Percentiles rank a stretch among this genome's conserved stretches.
Evolutionary conservation across 92 coral and sea anemone species (phyloP).

Genomic region (Micromussa lordhowensis): DNA sequence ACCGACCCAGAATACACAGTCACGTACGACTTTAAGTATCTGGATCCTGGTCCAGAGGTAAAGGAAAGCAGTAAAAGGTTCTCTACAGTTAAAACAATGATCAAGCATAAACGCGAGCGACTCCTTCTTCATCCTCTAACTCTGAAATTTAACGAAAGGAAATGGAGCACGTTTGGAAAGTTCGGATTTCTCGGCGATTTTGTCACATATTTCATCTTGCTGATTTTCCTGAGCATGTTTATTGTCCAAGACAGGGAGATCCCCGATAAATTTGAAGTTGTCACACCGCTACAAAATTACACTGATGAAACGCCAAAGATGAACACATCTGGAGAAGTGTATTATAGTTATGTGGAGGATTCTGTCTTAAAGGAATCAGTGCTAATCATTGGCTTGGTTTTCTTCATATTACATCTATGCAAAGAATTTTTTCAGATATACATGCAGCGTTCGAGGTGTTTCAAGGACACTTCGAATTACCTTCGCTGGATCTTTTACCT

Average conservation of each 20-base stretch:
- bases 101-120: slow-evolving; percentile 65
- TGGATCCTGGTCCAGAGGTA: slow-evolving; percentile 88
- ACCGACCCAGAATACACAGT: slow-evolving; percentile 74
- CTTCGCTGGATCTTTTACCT: slow-evolving; percentile 73
- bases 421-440: slow-evolving; percentile 81
- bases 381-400: slow-evolving; percentile 50
- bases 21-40: slow-evolving; percentile 72
- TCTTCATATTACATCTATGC: slow-evolving; percentile 57
- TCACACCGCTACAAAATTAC: neutral
- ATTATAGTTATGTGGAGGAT: neutral
- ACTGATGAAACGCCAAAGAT: neutral
- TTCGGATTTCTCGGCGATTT: slow-evolving; percentile 55
- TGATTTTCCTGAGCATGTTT: slow-evolving; percentile 53
- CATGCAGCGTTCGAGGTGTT: slow-evolving; percentile 70
- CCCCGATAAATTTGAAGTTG: slow-evolving; percentile 8
- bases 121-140: slow-evolving; percentile 85
- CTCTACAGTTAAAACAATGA: slow-evolving; percentile 66
- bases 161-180: slow-evolving; percentile 78
- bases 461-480: slow-evolving; percentile 61
- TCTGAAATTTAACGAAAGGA: slow-evolving; percentile 55
- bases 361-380: neutral
- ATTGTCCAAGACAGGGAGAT: slow-evolving; percentile 51
- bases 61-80: slow-evolving; percentile 43
- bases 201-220: slow-evolving; percentile 51
- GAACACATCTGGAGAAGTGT: neutral